Percentiles rank a stretch among this genome's conserved stretches.
Evolutionary conservation across 2,113 vertebrate genomes (phyloP).

Genomic region (Varanus salvator): DNA sequence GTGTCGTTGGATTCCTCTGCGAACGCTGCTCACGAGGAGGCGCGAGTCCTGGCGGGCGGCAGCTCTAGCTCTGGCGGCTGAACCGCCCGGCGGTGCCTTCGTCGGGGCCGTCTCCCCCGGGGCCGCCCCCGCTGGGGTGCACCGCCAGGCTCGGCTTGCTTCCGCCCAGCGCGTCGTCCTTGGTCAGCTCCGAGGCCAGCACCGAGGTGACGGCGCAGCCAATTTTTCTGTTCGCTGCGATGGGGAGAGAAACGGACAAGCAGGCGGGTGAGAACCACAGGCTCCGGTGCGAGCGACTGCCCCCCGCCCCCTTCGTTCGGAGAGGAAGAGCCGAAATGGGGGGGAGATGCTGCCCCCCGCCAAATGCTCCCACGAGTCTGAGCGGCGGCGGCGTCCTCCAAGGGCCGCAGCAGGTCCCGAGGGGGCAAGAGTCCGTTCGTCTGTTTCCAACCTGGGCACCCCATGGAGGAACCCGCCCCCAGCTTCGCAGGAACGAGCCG

Average conservation of each 20-base stretch:
- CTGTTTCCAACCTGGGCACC: no score
- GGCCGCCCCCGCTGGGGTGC: constrained; percentile 43
- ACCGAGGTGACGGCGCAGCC: constrained; percentile 87
- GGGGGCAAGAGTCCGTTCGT: no score
- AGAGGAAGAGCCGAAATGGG: background rate
- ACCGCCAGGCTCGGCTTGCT: constrained; percentile 40
- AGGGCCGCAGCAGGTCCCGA: no score
- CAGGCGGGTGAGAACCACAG: background rate
- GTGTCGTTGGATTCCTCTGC: constrained; percentile 37
- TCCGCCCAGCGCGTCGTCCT: constrained; percentile 75
- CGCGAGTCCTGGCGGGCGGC: constrained; percentile 3
- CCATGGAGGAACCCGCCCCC: no score
- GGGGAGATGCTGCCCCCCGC: no score
- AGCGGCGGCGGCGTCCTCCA: no score
- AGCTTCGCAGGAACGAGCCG: no score
- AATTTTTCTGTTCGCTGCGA: constrained; percentile 84
- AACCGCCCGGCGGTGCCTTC: constrained; percentile 49
- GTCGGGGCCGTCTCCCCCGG: background rate
- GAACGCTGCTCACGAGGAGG: background rate
- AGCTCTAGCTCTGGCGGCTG: constrained; percentile 50
- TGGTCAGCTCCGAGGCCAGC: constrained; percentile 87
- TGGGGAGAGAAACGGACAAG: constrained; percentile 28
- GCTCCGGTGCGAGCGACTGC: background rate
- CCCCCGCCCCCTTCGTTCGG: no score
- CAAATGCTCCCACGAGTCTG: no score